phyloP scores from a whole-genome alignment of 2,888 invertebrate genomes.

The Myopa tessellatipennis region DNA sequence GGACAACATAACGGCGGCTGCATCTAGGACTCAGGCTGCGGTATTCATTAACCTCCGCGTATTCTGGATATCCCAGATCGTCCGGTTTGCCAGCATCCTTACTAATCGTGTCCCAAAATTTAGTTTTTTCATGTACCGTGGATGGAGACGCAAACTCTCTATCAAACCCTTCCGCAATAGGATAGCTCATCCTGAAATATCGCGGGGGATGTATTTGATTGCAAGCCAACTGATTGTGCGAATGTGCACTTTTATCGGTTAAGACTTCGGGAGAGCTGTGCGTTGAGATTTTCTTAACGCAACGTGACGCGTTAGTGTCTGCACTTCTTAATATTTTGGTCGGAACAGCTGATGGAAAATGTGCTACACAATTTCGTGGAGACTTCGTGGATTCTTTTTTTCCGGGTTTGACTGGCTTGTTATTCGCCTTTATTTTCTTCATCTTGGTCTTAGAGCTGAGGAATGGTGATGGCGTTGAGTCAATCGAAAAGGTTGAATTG shows the following conservation, averaged over 20 bases:
- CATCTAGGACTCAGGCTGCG: conserved; percentile 64
- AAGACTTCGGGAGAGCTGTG: not conserved
- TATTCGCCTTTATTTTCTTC: not conserved
- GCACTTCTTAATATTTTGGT: conserved; percentile 1
- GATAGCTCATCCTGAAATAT: conserved; percentile 67
- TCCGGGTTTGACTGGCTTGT: not conserved
- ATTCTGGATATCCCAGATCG: conserved; percentile 76
- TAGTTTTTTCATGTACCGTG: conserved; percentile 77
- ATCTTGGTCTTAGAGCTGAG: conserved; percentile 49
- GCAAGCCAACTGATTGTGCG: not conserved
- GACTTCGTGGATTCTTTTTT: conserved; percentile 28
- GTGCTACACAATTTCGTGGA: conserved; percentile 35
- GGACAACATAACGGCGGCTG: not conserved
- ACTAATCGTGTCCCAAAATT: conserved; percentile 70
- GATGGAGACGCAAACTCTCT: conserved; percentile 65
- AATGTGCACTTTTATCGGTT: too few species aligned
- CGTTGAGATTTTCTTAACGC: not conserved
- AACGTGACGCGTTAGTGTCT: not conserved
- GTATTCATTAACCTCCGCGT: conserved; percentile 70
- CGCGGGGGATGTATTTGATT: not conserved
- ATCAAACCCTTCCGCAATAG: conserved; percentile 50
- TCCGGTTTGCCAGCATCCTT: conserved; percentile 69
- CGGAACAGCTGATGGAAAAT: not conserved
- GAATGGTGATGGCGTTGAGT: conserved; percentile 59
- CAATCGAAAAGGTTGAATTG: conserved; percentile 67